phyloP scores from a whole-genome alignment of 2,888 invertebrate genomes.

The Rosalia funebris region DNA sequence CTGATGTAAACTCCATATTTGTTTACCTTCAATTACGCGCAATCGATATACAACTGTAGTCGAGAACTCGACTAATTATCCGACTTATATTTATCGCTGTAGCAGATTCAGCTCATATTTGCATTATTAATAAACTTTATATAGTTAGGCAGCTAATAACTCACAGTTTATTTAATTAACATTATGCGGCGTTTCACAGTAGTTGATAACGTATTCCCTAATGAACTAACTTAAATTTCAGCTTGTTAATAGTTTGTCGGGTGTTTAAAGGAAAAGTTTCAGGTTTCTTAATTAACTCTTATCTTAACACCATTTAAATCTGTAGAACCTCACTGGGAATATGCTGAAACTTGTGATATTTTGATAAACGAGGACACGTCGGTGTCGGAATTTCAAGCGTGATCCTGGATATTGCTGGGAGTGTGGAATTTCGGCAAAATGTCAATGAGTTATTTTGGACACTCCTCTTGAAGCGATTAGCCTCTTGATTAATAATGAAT shows the following conservation, averaged over 20 bases:
- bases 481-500: no score
- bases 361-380: no score
- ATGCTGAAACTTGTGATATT: not conserved
- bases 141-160: not conserved
- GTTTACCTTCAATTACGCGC: no score
- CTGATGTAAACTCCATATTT: no score
- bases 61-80: not conserved
- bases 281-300: constrained; percentile 8
- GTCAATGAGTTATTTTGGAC: no score
- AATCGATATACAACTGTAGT: not conserved
- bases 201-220: constrained; percentile 7
- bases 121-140: not conserved
- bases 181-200: not conserved
- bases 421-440: no score
- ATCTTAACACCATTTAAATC: constrained; percentile 1
- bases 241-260: constrained; percentile 22
- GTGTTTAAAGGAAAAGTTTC: constrained; percentile 11
- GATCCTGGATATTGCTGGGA: no score
- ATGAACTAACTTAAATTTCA: constrained; percentile 15
- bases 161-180: constrained; percentile 1
- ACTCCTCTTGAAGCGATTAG: no score
- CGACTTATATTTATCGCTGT: not conserved
- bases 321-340: not conserved
- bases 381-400: no score
- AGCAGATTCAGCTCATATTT: not conserved